A percentile compares a stretch with the other conserved stretches of the same genome.
phyloP scores from a whole-genome alignment of 2,888 invertebrate genomes.

The Mactromeris polynyma region DNA sequence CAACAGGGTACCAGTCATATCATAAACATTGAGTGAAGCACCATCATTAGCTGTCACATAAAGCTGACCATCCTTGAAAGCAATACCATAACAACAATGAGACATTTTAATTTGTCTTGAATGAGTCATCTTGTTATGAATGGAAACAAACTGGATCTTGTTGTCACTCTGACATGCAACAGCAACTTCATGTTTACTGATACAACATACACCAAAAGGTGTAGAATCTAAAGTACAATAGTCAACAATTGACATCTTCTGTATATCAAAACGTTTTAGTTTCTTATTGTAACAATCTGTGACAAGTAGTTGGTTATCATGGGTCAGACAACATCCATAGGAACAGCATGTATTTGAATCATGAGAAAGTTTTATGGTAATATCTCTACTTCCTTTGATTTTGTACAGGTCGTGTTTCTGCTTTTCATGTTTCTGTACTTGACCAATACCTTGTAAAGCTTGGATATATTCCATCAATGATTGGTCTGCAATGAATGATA shows the following conservation, averaged over 20 bases:
- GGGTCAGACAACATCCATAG: conserved; percentile 25
- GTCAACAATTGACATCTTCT: background rate
- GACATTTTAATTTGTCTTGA: background rate
- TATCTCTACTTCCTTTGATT: background rate
- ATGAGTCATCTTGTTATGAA: conserved; percentile 7
- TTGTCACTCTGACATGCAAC: background rate
- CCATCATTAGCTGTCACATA: background rate
- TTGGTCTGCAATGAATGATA: background rate
- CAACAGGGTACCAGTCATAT: conserved; percentile 15
- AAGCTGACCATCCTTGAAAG: conserved; percentile 10
- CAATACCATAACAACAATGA: conserved; percentile 23
- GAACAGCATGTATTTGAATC: background rate
- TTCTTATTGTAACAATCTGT: conserved; percentile 20
- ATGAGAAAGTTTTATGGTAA: background rate
- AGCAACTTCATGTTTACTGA: conserved; percentile 19
- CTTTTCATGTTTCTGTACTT: background rate
- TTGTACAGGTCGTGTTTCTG: background rate
- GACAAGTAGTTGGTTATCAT: conserved; percentile 10
- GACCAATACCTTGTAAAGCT: background rate
- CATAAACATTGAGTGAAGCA: conserved; percentile 20
- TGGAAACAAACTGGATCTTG: conserved; percentile 27
- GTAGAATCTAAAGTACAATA: background rate
- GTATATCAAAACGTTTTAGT: conserved; percentile 21
- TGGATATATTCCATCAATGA: background rate
- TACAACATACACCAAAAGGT: background rate